Conservation (phyloP, 2,888 invertebrate species). For the Andrena bicolor region DNA sequence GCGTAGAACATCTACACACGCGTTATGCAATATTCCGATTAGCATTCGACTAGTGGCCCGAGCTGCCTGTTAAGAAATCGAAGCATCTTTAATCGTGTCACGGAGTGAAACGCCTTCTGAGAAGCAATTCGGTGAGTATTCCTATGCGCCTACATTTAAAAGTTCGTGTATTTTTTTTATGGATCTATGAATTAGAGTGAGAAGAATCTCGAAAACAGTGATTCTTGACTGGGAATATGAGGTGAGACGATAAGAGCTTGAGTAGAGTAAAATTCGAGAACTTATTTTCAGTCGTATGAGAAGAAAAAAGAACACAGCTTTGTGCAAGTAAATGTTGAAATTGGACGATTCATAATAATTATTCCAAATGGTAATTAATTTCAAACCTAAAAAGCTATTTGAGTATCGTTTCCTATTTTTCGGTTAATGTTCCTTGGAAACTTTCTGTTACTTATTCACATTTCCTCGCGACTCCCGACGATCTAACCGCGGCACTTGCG, state of each 20-base stretch:
- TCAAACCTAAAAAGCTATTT: not conserved
- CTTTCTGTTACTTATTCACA: not conserved
- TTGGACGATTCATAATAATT: not conserved
- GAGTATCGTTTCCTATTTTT: not conserved
- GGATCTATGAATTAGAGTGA: too few relatives aligned
- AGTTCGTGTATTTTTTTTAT: too few relatives aligned
- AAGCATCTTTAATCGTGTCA: constrained; percentile 22
- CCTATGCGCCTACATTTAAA: not conserved
- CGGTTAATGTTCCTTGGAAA: not conserved
- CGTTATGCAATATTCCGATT: constrained; percentile 20
- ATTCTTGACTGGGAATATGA: too few relatives aligned
- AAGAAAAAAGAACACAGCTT: too few relatives aligned
- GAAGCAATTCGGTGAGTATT: not conserved
- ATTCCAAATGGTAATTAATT: too few relatives aligned
- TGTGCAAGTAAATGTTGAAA: not conserved
- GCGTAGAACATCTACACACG: not conserved
- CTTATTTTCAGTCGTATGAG: too few relatives aligned
- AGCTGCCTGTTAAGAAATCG: constrained; percentile 24
- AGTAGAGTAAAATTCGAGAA: too few relatives aligned
- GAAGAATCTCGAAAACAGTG: too few relatives aligned
- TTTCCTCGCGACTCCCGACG: not conserved
- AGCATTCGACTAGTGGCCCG: constrained; percentile 27
- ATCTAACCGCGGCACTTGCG: not conserved
- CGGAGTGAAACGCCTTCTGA: constrained; percentile 5
- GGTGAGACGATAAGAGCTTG: too few relatives aligned